Evolutionary conservation across 2,113 vertebrate species (phyloP), one percentile per base, ranked within the genome.

Genomic region (Arothron firmamentum): DNA sequence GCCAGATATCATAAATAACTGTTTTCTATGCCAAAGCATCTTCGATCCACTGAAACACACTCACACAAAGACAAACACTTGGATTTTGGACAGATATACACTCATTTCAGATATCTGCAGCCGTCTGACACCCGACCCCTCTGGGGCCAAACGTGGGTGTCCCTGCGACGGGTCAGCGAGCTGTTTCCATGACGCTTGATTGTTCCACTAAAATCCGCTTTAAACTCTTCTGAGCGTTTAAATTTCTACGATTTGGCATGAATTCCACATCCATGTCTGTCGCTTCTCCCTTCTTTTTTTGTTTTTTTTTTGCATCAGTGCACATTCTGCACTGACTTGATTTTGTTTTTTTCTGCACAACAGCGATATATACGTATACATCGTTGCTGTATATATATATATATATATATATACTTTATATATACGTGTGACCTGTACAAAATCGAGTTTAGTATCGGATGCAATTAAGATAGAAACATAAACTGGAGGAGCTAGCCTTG

Each of bases 371-470:
- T 45, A 45, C 25, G 25, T 28, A 28, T 45, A 45, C 16, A 45
- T 13, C n/a, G 45, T 47, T 17, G 15, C 15, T 47, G 14, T 16
- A 47, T 47, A 47, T 45, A 45, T 43, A 43, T 47, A 47, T 82
- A 82, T 16, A 47, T 47, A 47, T 45, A 45, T 43, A 43, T 47
- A 47, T 82, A 82, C 65, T 75, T 67, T 78, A 70, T 77, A 67
- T 75, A 77, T 77, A 62, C 69, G 71, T 68, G 75, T 80, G 77
- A 76, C 80, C 87, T 88, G 67, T 86, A 88, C 85, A 87, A 77
- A 86, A 79, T 76, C 71, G 47, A 52, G 62, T 46, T 72, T 75
- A 75, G 28, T 55, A 68, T 69, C 48, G 58, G 49, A 63, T 66
- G 25, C 71, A 52, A 65, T 46, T 47, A 52, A 68, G 61, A 12